These are phyloP conservation scores for Sminthurinus aureus DNA, from an alignment of 2,888 invertebrate genomes.

Conservation along the genomic window DNA sequence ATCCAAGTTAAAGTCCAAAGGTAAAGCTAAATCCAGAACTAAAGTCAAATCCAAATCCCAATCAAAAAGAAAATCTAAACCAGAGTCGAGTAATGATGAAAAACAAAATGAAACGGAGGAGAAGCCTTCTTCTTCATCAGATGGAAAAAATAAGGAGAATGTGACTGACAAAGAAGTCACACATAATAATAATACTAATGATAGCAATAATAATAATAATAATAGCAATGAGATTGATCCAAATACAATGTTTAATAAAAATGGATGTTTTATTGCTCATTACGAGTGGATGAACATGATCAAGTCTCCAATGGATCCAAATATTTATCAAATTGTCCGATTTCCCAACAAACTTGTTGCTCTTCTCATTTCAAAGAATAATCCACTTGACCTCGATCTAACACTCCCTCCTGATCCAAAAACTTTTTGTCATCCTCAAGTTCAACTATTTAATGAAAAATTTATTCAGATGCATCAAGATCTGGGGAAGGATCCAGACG, in stretches of 20 bases:
- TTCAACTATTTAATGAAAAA: slow-evolving; percentile 47
- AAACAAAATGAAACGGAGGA: neutral
- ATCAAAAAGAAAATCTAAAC: neutral
- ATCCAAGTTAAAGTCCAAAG: neutral
- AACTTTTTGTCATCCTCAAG: slow-evolving; percentile 40
- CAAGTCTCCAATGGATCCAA: slow-evolving; percentile 48
- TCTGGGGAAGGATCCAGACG: slow-evolving; percentile 15
- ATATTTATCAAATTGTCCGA: slow-evolving; percentile 42
- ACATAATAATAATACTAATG: neutral
- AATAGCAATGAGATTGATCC: neutral
- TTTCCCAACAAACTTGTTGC: slow-evolving; percentile 44
- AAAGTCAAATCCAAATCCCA: neutral
- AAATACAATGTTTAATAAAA: neutral
- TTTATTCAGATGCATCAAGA: slow-evolving; percentile 37
- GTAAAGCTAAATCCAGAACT: neutral
- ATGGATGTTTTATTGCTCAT: neutral
- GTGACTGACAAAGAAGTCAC: neutral
- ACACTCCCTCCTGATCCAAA: slow-evolving; percentile 18
- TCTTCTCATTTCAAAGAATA: slow-evolving; percentile 38
- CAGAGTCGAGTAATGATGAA: neutral
- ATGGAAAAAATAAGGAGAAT: neutral
- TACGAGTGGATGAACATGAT: slow-evolving; percentile 27
- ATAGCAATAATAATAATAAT: neutral
- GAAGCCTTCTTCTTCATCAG: neutral
- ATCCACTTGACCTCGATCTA: neutral